Evolutionary conservation across 2,113 vertebrate genomes (phyloP), one percentile per base, ranked within the genome.

Genomic region (Kobus ellipsiprymnus): DNA sequence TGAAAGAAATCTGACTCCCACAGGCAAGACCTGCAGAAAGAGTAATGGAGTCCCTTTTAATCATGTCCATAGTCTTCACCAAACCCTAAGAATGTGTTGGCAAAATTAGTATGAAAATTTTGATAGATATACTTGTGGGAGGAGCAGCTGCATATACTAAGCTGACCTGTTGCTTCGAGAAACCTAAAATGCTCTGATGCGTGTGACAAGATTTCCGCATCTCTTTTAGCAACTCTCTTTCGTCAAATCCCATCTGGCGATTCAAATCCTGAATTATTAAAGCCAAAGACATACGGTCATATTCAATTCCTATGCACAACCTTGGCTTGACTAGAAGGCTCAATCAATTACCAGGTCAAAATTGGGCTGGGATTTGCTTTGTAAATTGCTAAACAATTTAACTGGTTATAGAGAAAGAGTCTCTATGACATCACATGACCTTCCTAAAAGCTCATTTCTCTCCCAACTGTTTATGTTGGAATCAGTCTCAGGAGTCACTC

Each of bases 361-460:
- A 98, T 71, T 57, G 91, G 97, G 60, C 71, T 97, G 95, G 86
- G 92, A 98, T 98, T 98, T 96, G 81, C 90, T 98, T 97, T 98
- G 95, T 97, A 94, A 94, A 78, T 82, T 93, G 94, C 87, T 98
- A 94, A 98, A 96, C 81, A 92, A 93, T 98, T 98, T 98, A 98
- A 97, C 97, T 96, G 84, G 92, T 97, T 93, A 55, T 97, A 94
- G 89, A 98, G 96, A 98, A 98, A 97, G 95, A 98, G 94, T 97
- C 95, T 98, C 17, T 97, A 94, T 95, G 97, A 95, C 97, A 98
- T 96, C 97, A 98, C 98, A 97, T 97, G 97, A 98, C 98, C 98
- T 98, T 98, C 97, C 98, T 97, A 97, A 98, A 98, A 98, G 98
- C 98, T 98, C 97, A 82, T 98, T 98, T 98, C 98, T 98, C 95